phyloP scores from a whole-genome alignment of 2,797 vertebrate genomes.

The Dryobates pubescens region DNA sequence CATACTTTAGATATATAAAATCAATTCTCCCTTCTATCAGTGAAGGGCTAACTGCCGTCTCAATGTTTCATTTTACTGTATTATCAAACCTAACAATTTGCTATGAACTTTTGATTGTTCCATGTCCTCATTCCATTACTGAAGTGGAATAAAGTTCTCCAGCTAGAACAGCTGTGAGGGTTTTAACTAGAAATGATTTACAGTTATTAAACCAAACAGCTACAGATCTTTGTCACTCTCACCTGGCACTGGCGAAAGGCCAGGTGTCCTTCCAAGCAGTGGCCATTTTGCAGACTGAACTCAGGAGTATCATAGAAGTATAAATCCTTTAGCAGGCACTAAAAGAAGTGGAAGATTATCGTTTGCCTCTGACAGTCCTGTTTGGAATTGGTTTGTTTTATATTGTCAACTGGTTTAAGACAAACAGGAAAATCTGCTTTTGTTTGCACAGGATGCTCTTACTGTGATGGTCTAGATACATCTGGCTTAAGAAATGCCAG shows the following conservation, averaged over 20 bases:
- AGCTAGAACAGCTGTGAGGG: neutral
- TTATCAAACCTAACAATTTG: neutral
- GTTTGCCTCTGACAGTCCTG: slow-evolving; percentile 71
- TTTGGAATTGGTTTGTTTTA: neutral
- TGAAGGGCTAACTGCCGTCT: neutral
- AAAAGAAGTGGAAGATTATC: slow-evolving; percentile 78
- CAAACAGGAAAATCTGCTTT: neutral
- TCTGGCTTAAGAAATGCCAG: neutral
- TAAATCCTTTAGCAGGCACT: slow-evolving; percentile 64
- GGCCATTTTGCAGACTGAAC: slow-evolving; percentile 69
- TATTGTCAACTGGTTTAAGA: neutral
- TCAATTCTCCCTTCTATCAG: neutral
- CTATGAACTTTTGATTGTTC: neutral
- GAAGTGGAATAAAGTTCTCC: neutral
- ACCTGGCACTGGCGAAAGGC: slow-evolving; percentile 75
- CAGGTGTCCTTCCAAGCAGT: slow-evolving; percentile 54
- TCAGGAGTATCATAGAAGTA: slow-evolving; percentile 16
- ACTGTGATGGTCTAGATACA: neutral
- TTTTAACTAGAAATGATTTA: neutral
- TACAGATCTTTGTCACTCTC: neutral
- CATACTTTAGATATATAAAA: neutral
- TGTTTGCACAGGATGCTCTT: neutral
- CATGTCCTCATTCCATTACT: neutral
- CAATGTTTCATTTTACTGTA: neutral
- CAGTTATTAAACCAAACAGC: neutral